A percentile compares a stretch with the other conserved stretches of the same genome.
Evolutionary conservation across 1,140 invertebrate genomes (phyloP).

Genomic region (Hirudo medicinalis): DNA sequence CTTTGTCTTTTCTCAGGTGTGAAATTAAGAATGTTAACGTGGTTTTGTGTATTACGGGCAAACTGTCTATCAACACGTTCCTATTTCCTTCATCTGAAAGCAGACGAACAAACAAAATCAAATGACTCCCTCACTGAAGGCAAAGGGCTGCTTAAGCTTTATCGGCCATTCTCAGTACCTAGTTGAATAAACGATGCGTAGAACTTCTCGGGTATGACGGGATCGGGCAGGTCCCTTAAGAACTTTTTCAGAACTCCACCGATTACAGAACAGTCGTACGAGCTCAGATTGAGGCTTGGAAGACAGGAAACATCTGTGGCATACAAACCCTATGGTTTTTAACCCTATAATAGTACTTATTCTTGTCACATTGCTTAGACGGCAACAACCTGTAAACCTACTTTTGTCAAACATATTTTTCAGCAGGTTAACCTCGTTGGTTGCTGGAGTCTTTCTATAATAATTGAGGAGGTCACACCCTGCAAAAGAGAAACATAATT

Average conservation of each 20-base stretch:
- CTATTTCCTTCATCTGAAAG: neutral
- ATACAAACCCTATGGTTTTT: no score
- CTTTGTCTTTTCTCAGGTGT: conserved; percentile 51
- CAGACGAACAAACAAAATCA: neutral
- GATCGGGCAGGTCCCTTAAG: conserved; percentile 60
- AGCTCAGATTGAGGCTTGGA: neutral
- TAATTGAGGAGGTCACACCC: neutral
- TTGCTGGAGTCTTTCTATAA: neutral
- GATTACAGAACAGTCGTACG: conserved; percentile 51
- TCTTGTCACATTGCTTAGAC: no score
- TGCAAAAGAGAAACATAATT: conserved; percentile 1
- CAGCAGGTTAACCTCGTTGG: neutral
- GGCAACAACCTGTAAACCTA: neutral
- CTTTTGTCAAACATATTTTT: conserved; percentile 5
- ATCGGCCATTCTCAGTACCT: conserved; percentile 4
- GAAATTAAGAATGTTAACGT: conserved; percentile 56
- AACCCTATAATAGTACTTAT: neutral
- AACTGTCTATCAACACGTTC: conserved; percentile 31
- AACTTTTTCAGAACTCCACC: conserved; percentile 60
- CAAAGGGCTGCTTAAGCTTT: no score
- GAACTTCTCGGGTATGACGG: conserved; percentile 60
- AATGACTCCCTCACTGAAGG: no score
- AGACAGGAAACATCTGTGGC: neutral
- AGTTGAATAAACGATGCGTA: conserved; percentile 60
- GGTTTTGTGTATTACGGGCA: conserved; percentile 53